A percentile compares a stretch with the other conserved stretches of the same genome.
Evolutionary conservation across 1,140 invertebrate species (phyloP).

Genomic region (Arion vulgaris): DNA sequence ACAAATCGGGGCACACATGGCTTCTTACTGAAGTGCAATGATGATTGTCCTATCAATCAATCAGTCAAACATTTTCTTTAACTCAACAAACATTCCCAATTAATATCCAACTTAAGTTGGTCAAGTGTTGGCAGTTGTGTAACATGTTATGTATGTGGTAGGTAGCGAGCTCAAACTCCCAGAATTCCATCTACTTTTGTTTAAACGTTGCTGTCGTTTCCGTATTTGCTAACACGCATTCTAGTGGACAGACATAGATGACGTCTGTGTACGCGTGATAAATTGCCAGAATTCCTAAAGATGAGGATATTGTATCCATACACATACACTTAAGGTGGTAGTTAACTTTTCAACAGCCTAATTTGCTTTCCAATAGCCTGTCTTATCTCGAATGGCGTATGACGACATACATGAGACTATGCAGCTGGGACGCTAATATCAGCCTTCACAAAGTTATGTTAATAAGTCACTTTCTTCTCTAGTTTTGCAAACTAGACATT

Average conservation of each 20-base stretch:
- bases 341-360: neutral
- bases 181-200: neutral
- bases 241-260: neutral
- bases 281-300: neutral
- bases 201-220: neutral
- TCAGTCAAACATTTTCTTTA: no score
- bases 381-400: neutral
- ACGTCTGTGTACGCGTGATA: neutral
- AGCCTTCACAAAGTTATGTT: neutral
- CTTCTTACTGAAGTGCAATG: no score
- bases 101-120: no score
- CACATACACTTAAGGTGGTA: neutral
- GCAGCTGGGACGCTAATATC: neutral
- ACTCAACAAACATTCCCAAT: no score
- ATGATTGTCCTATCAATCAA: no score
- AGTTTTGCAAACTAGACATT: neutral
- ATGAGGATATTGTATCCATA: neutral
- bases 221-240: neutral
- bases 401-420: neutral
- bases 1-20: no score
- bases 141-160: neutral
- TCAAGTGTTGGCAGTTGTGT: neutral
- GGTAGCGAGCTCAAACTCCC: neutral
- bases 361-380: neutral
- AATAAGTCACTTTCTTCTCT: neutral